phyloP scores from a whole-genome alignment of 2,797 vertebrate genomes.

The Hoplostethus mediterraneus region DNA sequence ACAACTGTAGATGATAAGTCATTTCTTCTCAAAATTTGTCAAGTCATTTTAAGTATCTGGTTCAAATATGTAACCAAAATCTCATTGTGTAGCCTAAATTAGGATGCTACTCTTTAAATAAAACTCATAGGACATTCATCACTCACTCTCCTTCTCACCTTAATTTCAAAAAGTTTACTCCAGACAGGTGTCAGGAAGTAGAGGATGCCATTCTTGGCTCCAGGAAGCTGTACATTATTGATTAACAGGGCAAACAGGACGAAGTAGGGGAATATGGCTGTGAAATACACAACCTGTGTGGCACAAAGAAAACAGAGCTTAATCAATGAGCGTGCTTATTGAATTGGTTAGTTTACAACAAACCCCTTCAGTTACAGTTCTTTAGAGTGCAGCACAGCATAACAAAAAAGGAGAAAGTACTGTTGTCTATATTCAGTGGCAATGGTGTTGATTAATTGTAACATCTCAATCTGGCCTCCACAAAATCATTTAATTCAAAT shows the following conservation, averaged over 20 bases:
- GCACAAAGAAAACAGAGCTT: conserved; percentile 14
- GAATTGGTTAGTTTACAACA: background rate
- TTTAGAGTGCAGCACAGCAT: background rate
- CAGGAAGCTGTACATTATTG: conserved; percentile 85
- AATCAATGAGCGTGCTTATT: background rate
- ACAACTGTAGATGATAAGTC: background rate
- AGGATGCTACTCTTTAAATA: background rate
- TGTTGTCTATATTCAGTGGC: background rate
- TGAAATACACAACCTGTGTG: conserved; percentile 84
- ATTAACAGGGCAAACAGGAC: conserved; percentile 83
- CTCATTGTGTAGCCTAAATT: background rate
- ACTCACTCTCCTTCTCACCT: conserved; percentile 69
- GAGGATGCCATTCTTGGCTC: conserved; percentile 81
- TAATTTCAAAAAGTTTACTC: conserved; percentile 81
- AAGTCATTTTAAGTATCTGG: background rate
- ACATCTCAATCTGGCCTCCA: background rate
- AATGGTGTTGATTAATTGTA: background rate
- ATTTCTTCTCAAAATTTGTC: conserved; percentile 1
- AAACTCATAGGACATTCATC: background rate
- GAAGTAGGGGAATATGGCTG: conserved; percentile 83
- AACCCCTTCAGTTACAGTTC: background rate
- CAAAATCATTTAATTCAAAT: background rate
- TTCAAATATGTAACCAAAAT: conserved; percentile 3
- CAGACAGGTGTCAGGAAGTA: conserved; percentile 84
- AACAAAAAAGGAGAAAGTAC: too few relatives aligned